Evolutionary conservation across 2,888 invertebrate genomes (phyloP), one percentile per base, ranked within the genome.

Genomic region (Julus scandinavius): DNA sequence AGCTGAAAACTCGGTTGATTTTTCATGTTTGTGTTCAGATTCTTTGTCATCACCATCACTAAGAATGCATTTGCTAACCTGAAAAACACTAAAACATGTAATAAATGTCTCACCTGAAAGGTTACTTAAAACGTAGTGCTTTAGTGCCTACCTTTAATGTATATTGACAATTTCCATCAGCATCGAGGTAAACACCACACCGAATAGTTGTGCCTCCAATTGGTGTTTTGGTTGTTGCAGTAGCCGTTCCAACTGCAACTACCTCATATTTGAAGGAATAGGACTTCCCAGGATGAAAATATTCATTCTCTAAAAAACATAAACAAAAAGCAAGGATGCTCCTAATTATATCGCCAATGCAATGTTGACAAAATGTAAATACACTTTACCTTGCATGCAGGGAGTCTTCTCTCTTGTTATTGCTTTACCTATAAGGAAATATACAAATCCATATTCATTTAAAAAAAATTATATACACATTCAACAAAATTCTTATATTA

Each of bases 201-300:
- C 45, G 40, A 6, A 84, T 84, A 84, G 17, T 84, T 40, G 45
- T 84, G 84, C 40, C 11, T 9, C n/a, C n/a, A n/a, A 63, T 63
- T 20, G 20, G 63, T 20, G n/a, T 63, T 3, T 63, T 9, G n/a
- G 20, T 63, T 20, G 63, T 63, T 63, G 63, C 63, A 63, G 15
- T 45, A 40, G 84, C 84, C 6, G 7, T 84, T 6, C 38, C 84
- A 7, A 84, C 40, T 7, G 9, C n/a, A 4, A n/a, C n/a, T 15
- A 84, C 84, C 40, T 41, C 84, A 45, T 84, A 84, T 41, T 84
- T 84, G 45, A 84, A 84, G 11, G 13, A 41, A n/a, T 84, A 84
- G 40, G 84, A 4, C 41, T 40, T 84, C 17, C 11, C 38, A 17
- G 84, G 84, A 40, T n/a, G 40, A 40, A 84, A 84, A 40, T 40